Conservation (phyloP, 2,888 invertebrate genomes). For the Cheilosia pagana region DNA sequence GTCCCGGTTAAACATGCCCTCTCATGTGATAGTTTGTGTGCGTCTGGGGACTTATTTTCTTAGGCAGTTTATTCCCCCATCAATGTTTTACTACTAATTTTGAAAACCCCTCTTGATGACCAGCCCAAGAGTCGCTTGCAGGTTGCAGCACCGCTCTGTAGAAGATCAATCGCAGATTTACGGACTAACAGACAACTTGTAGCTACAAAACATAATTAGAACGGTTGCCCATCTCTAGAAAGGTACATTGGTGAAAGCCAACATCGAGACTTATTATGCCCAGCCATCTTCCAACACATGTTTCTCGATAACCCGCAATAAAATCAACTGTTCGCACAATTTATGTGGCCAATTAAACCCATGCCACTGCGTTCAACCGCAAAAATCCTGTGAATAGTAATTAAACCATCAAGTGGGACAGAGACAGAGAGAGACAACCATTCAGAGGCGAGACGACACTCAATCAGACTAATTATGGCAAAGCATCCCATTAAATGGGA, state of each 20-base stretch:
- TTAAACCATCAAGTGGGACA: not conserved
- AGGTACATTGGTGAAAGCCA: not conserved
- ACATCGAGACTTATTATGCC: not conserved
- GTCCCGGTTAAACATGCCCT: no score
- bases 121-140: no score
- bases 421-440: not conserved
- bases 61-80: no score
- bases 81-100: no score
- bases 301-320: constrained; percentile 1
- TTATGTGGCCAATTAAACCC: constrained; percentile 46
- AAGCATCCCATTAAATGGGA: constrained; percentile 19
- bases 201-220: no score
- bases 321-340: constrained; percentile 19
- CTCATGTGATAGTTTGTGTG: no score
- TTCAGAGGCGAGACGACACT: constrained; percentile 41
- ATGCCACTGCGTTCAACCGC: constrained; percentile 33
- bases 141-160: no score
- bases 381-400: constrained; percentile 46
- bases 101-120: no score
- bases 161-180: no score
- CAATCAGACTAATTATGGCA: constrained; percentile 54
- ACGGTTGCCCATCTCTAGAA: no score
- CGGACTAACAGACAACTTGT: no score
- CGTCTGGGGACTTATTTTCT: no score
- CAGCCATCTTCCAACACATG: not conserved